phyloP scores from a whole-genome alignment of 2,113 vertebrate genomes.

The Ameiurus melas region DNA sequence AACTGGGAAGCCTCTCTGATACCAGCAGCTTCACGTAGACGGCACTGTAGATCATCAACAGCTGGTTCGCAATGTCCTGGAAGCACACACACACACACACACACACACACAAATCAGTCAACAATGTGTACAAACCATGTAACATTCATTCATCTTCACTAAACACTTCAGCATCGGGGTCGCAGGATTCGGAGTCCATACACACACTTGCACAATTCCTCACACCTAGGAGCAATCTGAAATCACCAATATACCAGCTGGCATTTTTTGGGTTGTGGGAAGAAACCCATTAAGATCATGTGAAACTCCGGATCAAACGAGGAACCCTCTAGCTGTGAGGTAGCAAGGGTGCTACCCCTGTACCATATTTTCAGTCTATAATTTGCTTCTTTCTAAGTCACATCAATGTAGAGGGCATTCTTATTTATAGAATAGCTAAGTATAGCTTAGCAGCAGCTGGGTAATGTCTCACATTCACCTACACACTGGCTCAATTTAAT shows the following conservation, averaged over 20 bases:
- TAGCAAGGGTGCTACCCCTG: not conserved
- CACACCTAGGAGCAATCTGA: not conserved
- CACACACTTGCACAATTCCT: not conserved
- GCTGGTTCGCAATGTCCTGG: conserved; percentile 71
- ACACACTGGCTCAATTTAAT: not conserved
- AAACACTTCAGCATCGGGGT: not conserved
- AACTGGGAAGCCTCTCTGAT: conserved; percentile 62
- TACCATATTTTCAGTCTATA: not conserved
- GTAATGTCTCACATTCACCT: not conserved
- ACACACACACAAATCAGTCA: not conserved
- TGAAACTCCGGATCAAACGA: not conserved
- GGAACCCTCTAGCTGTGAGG: not conserved
- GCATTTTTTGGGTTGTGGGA: not conserved
- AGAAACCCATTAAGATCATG: not conserved
- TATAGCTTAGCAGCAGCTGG: conserved; percentile 1
- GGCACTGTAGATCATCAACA: conserved; percentile 76
- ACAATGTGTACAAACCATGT: not conserved
- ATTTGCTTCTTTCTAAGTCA: not conserved
- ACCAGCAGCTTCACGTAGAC: conserved; percentile 71
- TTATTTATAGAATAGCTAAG: conserved; percentile 18
- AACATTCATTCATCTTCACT: not conserved
- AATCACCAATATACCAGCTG: no score
- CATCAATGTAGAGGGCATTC: not conserved
- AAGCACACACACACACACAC: conserved; percentile 3
- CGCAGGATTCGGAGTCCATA: not conserved